Base-by-base conservation (phyloP, 2,888 invertebrate species). In the Abscondita cerata region DNA sequence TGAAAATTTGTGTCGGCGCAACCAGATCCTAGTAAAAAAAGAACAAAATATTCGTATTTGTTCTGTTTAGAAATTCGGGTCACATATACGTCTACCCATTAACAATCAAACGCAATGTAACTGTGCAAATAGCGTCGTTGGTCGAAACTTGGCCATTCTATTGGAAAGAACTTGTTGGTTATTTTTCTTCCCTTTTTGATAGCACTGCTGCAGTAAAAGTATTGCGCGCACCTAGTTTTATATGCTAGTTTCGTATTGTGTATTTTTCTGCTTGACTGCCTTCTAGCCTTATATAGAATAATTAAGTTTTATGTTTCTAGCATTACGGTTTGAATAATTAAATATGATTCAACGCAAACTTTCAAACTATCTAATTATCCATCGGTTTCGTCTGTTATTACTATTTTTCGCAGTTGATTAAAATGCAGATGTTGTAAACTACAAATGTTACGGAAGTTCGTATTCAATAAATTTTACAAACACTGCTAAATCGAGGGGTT, bases 91-190 rank as follows among this genome's bases (percentile, higher is more conserved):
- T 15, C 55, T 57, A 67, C 61, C 66, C 70, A 72, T 72, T 73
- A 73, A 73, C 73, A 72, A 72, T 73, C 73, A 73, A 73, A 73
- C 72, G 70, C 72, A 55, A 68, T 70, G 70, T 72, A 73, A 71
- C 70, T 69, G 68, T 66, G 70, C 69, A 69, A 73, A 73, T 68
- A 69, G 57, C 60, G 67, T 73, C 70, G 72, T 68, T 55, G 62
- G 70, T 59, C 63, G 59, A 64, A 66, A 66, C 69, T 69, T 60
- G 68, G 50, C 65, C 46, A 64, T 58, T 71, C 66, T 69, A 63
- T 67, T 58, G 69, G 71, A 68, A 70, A 66, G 67, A 47, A 58
- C 46, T 12, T 19, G 40, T 36, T n/a, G 12, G 15, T 3, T 11
- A 18, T 19, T 44, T 25, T 47, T 46, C 9, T 31, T 54, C 6